Base-by-base conservation (phyloP, 2,797 vertebrate genomes). In the Manis javanica region DNA sequence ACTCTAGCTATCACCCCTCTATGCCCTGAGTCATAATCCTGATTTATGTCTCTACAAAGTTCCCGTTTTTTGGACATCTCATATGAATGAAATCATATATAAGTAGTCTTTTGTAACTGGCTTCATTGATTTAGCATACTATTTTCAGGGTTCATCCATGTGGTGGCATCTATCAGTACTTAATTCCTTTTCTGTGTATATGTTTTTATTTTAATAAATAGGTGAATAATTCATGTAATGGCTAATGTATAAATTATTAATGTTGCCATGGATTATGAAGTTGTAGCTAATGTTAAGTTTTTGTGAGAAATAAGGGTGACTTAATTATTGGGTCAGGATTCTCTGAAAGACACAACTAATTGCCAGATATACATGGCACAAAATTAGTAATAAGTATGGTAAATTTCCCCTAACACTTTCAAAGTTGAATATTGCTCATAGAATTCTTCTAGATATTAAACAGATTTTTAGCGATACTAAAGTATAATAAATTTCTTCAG, bases 151-250 rank as follows among this genome's bases (percentile, higher is more conserved):
- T 51, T 71, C 15, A 63, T 68, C 12, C 21, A 24, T 81, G 31
- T 87, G 69, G 6, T 96, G 74, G 29, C 72, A 64, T 71, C 59
- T 88, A 39, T 71, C 29, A 63, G 8, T 78, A 90, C n/a, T 77
- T 87, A 75, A 85, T 88, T 89, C 72, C 59, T 96, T 71, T 95
- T 81, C n/a, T 86, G 9, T 72, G 23, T 95, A 31, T 90, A n/a
- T 7, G 31, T 91, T 74, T 96, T 87, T 75, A 81, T 79, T 95
- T 79, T 26, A 90, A 64, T 91, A 84, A 92, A 63, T 51, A 71
- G 57, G 13, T 75, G 5, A 87, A 69, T 79, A 87, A 79, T 93
- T 63, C 11, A 64, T 87, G 1, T 87, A 78, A 61, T 64, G 7
- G 9, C 57, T 83, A 89, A 51, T 57, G 7, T 66, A 18, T 92